Conservation (phyloP, 2,888 invertebrate species). For the Meandrusa payeni region DNA sequence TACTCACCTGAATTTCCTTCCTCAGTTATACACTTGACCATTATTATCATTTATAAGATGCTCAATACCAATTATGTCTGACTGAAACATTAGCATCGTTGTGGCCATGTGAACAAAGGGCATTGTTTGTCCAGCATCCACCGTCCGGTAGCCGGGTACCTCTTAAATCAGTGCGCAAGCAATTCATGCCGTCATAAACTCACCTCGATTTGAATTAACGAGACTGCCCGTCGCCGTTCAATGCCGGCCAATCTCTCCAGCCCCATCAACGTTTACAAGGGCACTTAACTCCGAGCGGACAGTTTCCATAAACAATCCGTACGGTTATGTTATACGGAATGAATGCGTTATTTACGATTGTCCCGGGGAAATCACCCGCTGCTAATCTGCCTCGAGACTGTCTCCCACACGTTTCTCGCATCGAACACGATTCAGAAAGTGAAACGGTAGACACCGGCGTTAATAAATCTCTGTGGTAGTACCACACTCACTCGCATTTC, state of each 20-base stretch:
- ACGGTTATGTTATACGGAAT: slow-evolving; percentile 58
- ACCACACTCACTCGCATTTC: slow-evolving; percentile 15
- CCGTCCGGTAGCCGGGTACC: slow-evolving; percentile 3
- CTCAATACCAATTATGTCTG: too few relatives aligned
- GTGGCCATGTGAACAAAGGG: neutral
- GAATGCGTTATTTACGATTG: slow-evolving; percentile 63
- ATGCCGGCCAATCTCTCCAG: slow-evolving; percentile 21
- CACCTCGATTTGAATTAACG: slow-evolving; percentile 26
- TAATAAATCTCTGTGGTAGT: slow-evolving; percentile 50
- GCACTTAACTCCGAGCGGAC: slow-evolving; percentile 44
- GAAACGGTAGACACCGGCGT: slow-evolving; percentile 52
- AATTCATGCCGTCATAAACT: slow-evolving; percentile 20
- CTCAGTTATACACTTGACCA: too few relatives aligned
- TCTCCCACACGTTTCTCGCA: slow-evolving; percentile 60
- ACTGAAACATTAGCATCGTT: neutral
- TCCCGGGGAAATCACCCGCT: slow-evolving; percentile 53
- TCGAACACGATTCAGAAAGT: slow-evolving; percentile 62
- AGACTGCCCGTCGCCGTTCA: slow-evolving; percentile 20
- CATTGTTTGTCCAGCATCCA: slow-evolving; percentile 3
- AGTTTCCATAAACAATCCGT: slow-evolving; percentile 39
- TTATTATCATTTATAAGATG: too few relatives aligned
- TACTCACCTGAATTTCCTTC: too few relatives aligned
- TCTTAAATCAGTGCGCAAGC: slow-evolving; percentile 5
- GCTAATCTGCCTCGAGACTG: slow-evolving; percentile 39
- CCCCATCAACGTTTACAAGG: slow-evolving; percentile 40